Base-by-base conservation (phyloP, 2,797 vertebrate species). In the Varecia variegata region DNA sequence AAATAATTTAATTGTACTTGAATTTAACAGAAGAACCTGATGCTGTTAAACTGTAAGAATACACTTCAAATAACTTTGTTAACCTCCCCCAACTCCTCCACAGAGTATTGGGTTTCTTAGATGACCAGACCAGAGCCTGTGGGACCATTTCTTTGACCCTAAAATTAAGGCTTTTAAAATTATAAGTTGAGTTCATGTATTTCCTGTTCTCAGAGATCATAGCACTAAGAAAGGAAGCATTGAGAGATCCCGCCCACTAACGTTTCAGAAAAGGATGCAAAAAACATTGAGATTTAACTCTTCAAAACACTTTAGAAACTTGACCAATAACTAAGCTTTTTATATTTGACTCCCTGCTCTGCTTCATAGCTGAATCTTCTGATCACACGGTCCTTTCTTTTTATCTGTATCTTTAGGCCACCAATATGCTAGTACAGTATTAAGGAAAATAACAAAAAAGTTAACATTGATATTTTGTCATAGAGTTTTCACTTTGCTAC, bases 111-210 rank as follows among this genome's bases (percentile, higher is more conserved):
- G 4, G 17, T 89, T 95, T 87, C 71, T 50, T 83, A 47, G 54
- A 56, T 20, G 65, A 62, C n/a, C n/a, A 85, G 23, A 58, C 8
- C 13, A 60, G 58, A 96, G 23, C 5, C 80, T 84, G 32, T 80
- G 23, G 56, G 40, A 86, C 40, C 20, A 68, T 90, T 95, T 92
- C 50, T 87, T 81, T 85, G 60, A 21, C 23, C 14, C 52, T 96
- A 92, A 96, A 97, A 92, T 96, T 86, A 95, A 97, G 35, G 45
- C 30, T 35, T 85, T 93, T 88, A 89, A 98, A 96, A 95, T 79
- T 93, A 71, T 54, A 91, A 67, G 30, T 67, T 81, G 47, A 88
- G 50, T 65, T 65, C 18, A 18, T 84, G 18, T 47, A 52, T 56
- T 94, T 95, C 71, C 82, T 94, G 45, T 60, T 94, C 15, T 68